Base-by-base conservation (phyloP, 2,113 vertebrate species). In the Hystrix cristata region DNA sequence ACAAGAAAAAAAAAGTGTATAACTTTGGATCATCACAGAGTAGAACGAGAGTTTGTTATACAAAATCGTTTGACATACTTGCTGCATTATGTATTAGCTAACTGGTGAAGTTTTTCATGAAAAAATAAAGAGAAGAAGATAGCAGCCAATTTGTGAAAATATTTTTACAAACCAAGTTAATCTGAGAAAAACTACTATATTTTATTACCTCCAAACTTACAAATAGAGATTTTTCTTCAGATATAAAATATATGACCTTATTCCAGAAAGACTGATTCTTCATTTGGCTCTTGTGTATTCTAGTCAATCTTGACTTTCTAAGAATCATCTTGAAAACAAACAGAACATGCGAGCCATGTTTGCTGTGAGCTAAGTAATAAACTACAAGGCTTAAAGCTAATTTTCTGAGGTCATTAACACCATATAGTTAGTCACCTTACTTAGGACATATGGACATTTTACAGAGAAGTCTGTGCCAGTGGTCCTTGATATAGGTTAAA, bases 401-500 rank as follows among this genome's bases (percentile, higher is more conserved):
- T 83, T 81, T 93, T 98, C 97, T 97, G 21, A 96, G 96, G 65
- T 97, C 90, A 96, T 16, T 97, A 94, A 92, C 97, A 81, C 64
- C 95, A 96, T 89, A 2, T 48, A 92, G 62, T 95, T 98, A 96
- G 97, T 91, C 72, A 87, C 87, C 87, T 91, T 95, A 95, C 76
- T 95, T 95, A 97, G 95, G 91, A 96, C 72, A 94, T 80, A 91
- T 69, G 95, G 94, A 51, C 95, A 95, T 89, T 95, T 87, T 95
- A 55, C 55, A 95, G 95, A 92, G 97, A n/a, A 96, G 65, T 3
- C 86, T 86, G 38, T 97, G 90, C 87, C 81, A 96, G 43, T 93
- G 96, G 43, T 92, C 97, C 82, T 98, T 98, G 86, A 97, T 98
- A 98, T 96, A 94, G 90, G 97, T 95, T 95, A 97, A 95, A 78